Evolutionary conservation across 1,140 invertebrate genomes (phyloP), one percentile per base, ranked within the genome.

Genomic region (Caligus rogercresseyi): DNA sequence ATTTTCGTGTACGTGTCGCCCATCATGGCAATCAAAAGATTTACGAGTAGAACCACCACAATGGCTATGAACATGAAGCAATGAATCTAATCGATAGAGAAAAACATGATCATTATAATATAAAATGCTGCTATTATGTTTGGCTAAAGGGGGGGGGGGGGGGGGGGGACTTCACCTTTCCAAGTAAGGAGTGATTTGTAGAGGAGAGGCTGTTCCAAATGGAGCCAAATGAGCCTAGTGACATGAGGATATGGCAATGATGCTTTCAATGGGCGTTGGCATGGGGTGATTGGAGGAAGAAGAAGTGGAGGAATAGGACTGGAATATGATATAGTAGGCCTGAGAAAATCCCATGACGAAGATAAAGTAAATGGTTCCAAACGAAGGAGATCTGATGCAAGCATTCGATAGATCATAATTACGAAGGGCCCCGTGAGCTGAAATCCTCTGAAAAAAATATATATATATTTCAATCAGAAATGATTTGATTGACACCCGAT

Each of bases 21-120:
- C 93, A 98, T 97, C 93, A 98, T 98, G 68, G 94, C 94, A 69
- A 98, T 98, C 70, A 98, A 78, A 89, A 98, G 92, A 78, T 98
- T 98, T 15, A 98, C 87, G 61, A 98, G 75, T 11, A 98, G 75
- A 67, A 98, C 85, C 0, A 89, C 88, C 19, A 97, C 93, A 69
- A 97, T 87, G 57, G 85, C 87, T 89, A 97, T 96, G 74, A 92
- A 98, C 1, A 96, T 76, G 15, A 96, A 84, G 74, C 96, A 97
- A 19, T 94, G 74, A 23, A 63, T 89, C 75, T 88, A 92, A 74
- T 66, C 71, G 78, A 70, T 19, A 61, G 14, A 11, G n/a, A 43
- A 11, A 43, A n/a, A 43, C 7, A 43, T 43, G 7, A 43, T n/a
- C 7, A 61, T 25, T 59, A 58, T 26, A 54, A 16, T 60, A 61